Conservation (phyloP, 2,888 invertebrate species). For the Hofmannophila pseudospretella region DNA sequence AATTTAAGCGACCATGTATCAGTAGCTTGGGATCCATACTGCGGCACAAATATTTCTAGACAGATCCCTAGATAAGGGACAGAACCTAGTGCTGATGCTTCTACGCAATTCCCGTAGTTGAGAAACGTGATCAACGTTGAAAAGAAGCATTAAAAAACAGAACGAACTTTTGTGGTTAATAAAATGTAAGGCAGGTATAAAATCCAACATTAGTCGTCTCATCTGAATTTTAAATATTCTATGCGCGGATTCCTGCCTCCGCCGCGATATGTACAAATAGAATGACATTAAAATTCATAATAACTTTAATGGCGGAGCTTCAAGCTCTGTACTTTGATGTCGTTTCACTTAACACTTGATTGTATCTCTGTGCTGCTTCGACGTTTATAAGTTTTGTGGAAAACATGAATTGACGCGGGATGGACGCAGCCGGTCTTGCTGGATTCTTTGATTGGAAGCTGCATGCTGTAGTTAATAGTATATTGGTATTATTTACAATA, state of each 20-base stretch:
- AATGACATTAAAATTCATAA: slow-evolving; percentile 36
- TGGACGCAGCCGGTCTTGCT: neutral
- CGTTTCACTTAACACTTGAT: slow-evolving; percentile 30
- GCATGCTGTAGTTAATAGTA: too few relatives aligned
- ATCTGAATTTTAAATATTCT: neutral
- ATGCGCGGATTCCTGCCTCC: neutral
- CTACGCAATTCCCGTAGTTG: too few relatives aligned
- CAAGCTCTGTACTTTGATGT: slow-evolving; percentile 7
- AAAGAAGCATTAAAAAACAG: too few relatives aligned
- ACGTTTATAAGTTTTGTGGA: slow-evolving; percentile 27
- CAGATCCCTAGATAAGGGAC: too few relatives aligned
- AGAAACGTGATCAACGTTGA: too few relatives aligned
- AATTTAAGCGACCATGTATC: too few relatives aligned
- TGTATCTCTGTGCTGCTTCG: slow-evolving; percentile 21
- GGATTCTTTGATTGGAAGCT: neutral
- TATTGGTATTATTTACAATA: too few relatives aligned
- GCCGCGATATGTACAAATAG: slow-evolving; percentile 19
- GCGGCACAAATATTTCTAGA: too few relatives aligned
- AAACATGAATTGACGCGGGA: slow-evolving; percentile 24
- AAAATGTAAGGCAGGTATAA: too few relatives aligned
- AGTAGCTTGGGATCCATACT: too few relatives aligned
- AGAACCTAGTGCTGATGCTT: too few relatives aligned
- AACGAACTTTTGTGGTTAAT: too few relatives aligned
- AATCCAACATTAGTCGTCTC: neutral
- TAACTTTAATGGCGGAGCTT: slow-evolving; percentile 24